A percentile compares a stretch with the other conserved stretches of the same genome.
phyloP scores from a whole-genome alignment of 2,113 vertebrate species.

The Fregetta grallaria region DNA sequence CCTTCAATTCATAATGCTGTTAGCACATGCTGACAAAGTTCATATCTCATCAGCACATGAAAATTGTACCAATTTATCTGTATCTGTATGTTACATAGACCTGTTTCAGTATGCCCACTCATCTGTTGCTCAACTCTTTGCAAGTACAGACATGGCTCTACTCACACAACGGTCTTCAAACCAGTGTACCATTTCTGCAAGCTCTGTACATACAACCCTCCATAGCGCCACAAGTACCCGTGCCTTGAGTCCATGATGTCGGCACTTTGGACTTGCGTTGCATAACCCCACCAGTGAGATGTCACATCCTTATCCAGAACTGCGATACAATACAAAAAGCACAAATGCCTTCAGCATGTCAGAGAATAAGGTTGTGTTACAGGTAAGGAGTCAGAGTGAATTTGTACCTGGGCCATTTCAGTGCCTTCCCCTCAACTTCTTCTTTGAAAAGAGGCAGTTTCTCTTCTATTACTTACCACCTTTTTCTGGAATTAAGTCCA shows the following conservation, averaged over 20 bases:
- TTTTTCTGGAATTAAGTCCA: neutral
- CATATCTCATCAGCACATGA: neutral
- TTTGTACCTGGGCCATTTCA: neutral
- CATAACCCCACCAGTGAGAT: neutral
- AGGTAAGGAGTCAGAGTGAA: neutral
- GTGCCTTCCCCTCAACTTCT: neutral
- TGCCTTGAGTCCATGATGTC: accelerated
- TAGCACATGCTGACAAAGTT: neutral
- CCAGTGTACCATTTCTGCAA: neutral
- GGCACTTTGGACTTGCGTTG: neutral
- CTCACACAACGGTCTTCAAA: neutral
- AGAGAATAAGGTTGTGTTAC: neutral
- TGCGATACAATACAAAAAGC: neutral
- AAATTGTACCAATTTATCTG: neutral
- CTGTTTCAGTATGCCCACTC: neutral
- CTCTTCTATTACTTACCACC: neutral
- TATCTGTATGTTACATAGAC: neutral
- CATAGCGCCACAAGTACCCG: accelerated
- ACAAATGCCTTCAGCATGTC: neutral
- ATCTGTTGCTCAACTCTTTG: neutral
- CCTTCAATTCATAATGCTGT: neutral
- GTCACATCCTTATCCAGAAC: neutral
- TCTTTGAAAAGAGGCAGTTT: neutral
- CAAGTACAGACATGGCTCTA: neutral
- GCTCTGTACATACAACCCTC: neutral